Conservation (phyloP, 2,113 vertebrate genomes). For the Atrichornis clamosus region DNA sequence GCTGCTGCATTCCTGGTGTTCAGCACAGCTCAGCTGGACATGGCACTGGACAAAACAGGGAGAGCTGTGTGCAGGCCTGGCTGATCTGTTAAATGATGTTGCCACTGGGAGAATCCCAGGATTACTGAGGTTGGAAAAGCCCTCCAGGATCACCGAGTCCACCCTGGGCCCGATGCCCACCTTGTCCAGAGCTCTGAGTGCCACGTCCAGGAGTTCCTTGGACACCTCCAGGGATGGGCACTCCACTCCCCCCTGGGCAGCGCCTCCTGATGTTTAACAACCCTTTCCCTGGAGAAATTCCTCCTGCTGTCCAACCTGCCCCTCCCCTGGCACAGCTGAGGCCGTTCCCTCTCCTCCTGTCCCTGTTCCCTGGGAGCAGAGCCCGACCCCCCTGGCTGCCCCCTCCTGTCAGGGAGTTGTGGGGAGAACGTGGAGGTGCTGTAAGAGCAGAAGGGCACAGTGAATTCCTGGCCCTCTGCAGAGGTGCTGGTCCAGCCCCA, state of each 20-base stretch:
- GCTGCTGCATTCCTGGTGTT: background rate
- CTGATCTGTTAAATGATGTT: background rate
- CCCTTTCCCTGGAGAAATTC: background rate
- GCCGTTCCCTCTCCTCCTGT: background rate
- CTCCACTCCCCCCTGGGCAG: background rate
- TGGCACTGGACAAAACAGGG: background rate
- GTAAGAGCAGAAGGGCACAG: too few species aligned
- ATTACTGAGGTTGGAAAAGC: background rate
- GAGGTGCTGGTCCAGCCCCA: background rate
- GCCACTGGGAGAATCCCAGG: background rate
- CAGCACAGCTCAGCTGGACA: background rate
- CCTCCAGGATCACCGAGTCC: background rate
- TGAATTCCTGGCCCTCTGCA: background rate
- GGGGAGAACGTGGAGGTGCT: background rate
- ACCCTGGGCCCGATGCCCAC: background rate
- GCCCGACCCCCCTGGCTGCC: background rate
- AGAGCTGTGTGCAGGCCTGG: background rate
- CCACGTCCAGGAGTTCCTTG: rapidly evolving
- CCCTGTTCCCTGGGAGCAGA: background rate
- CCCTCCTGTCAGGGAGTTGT: background rate
- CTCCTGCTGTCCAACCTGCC: background rate
- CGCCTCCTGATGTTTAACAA: background rate
- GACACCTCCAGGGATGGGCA: background rate
- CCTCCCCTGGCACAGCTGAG: background rate
- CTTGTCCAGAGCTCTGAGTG: background rate